phyloP scores from a whole-genome alignment of 37 sponge, comb jelly and placozoan species.

The Halichondria panicea region DNA sequence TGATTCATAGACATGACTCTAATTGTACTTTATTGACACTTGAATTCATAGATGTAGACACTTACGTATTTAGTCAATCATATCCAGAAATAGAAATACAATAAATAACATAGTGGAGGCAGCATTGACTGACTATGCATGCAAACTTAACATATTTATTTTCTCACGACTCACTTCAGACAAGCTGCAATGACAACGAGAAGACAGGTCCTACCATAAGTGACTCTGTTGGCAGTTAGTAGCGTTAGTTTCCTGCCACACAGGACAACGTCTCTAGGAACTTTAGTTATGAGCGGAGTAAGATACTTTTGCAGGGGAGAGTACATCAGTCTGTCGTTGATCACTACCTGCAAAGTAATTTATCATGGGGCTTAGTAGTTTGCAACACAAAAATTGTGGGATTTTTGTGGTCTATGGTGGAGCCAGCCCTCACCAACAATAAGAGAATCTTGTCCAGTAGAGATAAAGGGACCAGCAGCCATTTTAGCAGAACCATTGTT shows the following conservation, averaged over 20 bases:
- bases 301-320: conserved; percentile 17
- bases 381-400: neutral
- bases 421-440: no score
- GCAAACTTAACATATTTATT: neutral
- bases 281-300: conserved; percentile 16
- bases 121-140: neutral
- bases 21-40: neutral
- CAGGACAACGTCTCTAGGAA: conserved; percentile 13
- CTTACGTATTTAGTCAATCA: neutral
- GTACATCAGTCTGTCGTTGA: conserved; percentile 24
- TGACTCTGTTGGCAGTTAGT: conserved; percentile 41
- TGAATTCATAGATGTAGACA: no score
- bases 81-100: neutral
- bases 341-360: neutral
- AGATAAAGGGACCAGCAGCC: no score
- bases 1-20: neutral
- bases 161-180: conserved; percentile 29
- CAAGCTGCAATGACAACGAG: conserved; percentile 16
- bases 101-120: neutral
- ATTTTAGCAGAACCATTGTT: no score
- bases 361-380: neutral
- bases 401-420: neutral
- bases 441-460: no score
- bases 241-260: neutral
- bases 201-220: conserved; percentile 5